phyloP scores from a whole-genome alignment of 2,797 vertebrate species.

The Furcifer pardalis region DNA sequence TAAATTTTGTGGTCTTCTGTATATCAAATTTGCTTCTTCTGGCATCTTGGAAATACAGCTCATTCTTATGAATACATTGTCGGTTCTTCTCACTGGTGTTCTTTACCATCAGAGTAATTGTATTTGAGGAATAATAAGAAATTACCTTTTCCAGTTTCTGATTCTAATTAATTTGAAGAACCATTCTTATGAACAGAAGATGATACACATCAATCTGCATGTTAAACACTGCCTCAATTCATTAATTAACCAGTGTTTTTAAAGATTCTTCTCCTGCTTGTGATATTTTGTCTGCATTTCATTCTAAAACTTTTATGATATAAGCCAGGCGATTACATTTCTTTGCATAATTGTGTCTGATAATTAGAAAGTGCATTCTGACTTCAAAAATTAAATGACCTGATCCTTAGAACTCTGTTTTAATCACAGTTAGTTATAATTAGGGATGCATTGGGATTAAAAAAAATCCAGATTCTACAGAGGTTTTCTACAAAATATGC shows the following conservation, averaged over 20 bases:
- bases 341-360: constrained; percentile 23
- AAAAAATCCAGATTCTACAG: background rate
- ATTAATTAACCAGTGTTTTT: background rate
- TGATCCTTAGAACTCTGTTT: constrained; percentile 14
- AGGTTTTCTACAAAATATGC: background rate
- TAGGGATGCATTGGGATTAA: background rate
- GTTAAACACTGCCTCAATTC: background rate
- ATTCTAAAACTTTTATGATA: accelerated
- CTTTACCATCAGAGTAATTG: background rate
- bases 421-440: constrained; percentile 19
- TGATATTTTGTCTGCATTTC: background rate
- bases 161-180: constrained; percentile 39
- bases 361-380: constrained; percentile 9
- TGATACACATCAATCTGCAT: constrained; percentile 23
- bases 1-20: too few relatives aligned
- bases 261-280: constrained; percentile 1
- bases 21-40: background rate
- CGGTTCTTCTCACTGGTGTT: background rate
- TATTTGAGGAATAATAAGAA: background rate
- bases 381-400: constrained; percentile 6
- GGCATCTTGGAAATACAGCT: background rate
- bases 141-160: constrained; percentile 11
- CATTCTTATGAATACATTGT: background rate
- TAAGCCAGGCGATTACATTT: background rate
- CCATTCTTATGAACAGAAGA: background rate